Evolutionary conservation across 2,797 vertebrate genomes (phyloP).

Genomic region (Prionace glauca): DNA sequence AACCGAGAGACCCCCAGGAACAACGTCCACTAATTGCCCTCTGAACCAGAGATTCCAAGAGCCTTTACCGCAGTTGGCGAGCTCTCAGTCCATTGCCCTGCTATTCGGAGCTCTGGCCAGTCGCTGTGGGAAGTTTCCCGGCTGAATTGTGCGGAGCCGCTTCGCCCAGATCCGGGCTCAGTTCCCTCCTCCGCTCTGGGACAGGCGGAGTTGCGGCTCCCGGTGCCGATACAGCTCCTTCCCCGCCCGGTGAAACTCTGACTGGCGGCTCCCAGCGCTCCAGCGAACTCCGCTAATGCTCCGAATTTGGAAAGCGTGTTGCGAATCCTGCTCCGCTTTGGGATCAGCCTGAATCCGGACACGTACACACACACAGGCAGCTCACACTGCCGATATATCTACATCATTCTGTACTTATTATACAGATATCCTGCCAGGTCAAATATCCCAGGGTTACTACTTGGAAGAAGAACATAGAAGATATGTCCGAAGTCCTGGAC

Average conservation of each 20-base stretch:
- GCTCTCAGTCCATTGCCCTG: background rate
- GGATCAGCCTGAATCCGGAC: background rate
- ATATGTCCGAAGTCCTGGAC: background rate
- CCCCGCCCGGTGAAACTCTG: too few relatives aligned
- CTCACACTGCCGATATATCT: background rate
- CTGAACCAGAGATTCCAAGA: background rate
- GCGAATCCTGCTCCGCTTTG: background rate
- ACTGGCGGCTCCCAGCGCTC: background rate
- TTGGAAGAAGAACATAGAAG: background rate
- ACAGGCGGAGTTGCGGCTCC: background rate
- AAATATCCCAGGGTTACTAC: background rate
- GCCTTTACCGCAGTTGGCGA: background rate
- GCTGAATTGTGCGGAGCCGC: background rate
- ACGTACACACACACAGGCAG: background rate
- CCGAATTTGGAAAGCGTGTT: background rate
- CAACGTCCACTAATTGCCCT: too few relatives aligned
- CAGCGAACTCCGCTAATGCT: background rate
- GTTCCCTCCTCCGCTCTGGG: background rate
- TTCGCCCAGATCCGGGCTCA: background rate
- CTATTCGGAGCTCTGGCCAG: background rate
- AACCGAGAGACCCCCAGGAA: too few relatives aligned
- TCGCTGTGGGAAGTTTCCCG: too few relatives aligned
- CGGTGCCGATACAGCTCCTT: background rate
- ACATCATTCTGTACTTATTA: background rate
- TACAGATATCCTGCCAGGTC: background rate